A percentile compares a stretch with the other conserved stretches of the same genome.
These are phyloP conservation scores for Tragopan temminckii DNA, from an alignment of 2,797 vertebrate species.

Conservation along the genomic window DNA sequence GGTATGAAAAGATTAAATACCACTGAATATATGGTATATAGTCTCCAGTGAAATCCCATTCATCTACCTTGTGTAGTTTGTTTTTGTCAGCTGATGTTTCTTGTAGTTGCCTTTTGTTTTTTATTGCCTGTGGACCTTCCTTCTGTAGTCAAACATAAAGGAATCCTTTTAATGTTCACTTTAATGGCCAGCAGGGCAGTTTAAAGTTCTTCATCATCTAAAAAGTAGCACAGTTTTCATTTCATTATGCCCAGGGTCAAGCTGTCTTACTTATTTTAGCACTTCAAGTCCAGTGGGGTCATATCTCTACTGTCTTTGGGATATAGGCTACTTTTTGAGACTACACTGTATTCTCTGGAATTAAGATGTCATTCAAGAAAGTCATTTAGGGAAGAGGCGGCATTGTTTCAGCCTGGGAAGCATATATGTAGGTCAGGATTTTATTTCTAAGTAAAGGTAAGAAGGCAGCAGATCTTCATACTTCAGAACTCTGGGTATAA, in stretches of 20 bases:
- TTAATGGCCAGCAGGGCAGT: neutral
- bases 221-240: neutral
- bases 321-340: neutral
- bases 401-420: neutral
- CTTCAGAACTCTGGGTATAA: neutral
- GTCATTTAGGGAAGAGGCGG: neutral
- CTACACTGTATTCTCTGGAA: neutral
- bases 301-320: neutral
- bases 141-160: conserved; percentile 12
- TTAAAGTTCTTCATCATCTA: neutral
- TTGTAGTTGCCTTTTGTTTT: neutral
- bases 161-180: neutral
- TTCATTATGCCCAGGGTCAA: neutral
- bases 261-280: neutral
- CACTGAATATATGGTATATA: neutral
- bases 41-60: conserved; percentile 1
- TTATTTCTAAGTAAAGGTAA: neutral
- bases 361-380: neutral
- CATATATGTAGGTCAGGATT: neutral
- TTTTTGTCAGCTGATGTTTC: neutral
- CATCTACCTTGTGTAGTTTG: neutral
- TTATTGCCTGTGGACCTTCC: neutral
- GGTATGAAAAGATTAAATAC: neutral
- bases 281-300: neutral
- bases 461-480: neutral